phyloP scores from a whole-genome alignment of 2,888 invertebrate genomes.

The Plagodis pulveraria region DNA sequence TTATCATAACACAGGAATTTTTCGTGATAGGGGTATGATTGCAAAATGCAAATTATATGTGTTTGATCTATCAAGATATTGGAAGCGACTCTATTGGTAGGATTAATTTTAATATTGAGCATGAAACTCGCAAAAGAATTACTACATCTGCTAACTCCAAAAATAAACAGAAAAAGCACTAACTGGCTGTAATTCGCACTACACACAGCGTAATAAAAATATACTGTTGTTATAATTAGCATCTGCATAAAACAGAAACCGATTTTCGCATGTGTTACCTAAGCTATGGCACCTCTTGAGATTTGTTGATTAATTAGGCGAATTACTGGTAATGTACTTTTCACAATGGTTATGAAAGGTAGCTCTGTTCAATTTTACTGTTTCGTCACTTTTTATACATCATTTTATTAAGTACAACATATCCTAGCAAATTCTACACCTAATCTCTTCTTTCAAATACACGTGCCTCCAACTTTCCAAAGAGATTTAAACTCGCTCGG shows the following conservation, averaged over 20 bases:
- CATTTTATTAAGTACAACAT: too few species aligned
- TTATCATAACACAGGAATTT: too few species aligned
- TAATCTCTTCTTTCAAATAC: too few species aligned
- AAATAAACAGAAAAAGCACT: slow-evolving; percentile 1
- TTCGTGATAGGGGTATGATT: too few species aligned
- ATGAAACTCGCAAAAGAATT: neutral
- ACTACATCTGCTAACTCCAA: slow-evolving; percentile 1
- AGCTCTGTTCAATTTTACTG: neutral
- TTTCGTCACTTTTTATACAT: too few species aligned
- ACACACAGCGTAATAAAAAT: slow-evolving; percentile 8
- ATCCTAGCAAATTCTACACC: too few species aligned
- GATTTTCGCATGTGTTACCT: slow-evolving; percentile 15
- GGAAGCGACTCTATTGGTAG: too few species aligned
- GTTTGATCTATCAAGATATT: too few species aligned
- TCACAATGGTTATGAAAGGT: neutral
- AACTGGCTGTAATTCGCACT: slow-evolving; percentile 5
- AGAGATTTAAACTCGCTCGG: too few species aligned
- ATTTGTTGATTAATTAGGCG: slow-evolving; percentile 6
- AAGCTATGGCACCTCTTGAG: slow-evolving; percentile 6
- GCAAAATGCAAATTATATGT: too few species aligned
- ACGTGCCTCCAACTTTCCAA: too few species aligned
- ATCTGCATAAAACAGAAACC: slow-evolving; percentile 9
- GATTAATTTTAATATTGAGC: too few species aligned
- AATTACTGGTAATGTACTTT: neutral
- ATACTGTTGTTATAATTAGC: slow-evolving; percentile 16